Conservation (phyloP, 2,797 vertebrate genomes). For the Microcaecilia unicolor region DNA sequence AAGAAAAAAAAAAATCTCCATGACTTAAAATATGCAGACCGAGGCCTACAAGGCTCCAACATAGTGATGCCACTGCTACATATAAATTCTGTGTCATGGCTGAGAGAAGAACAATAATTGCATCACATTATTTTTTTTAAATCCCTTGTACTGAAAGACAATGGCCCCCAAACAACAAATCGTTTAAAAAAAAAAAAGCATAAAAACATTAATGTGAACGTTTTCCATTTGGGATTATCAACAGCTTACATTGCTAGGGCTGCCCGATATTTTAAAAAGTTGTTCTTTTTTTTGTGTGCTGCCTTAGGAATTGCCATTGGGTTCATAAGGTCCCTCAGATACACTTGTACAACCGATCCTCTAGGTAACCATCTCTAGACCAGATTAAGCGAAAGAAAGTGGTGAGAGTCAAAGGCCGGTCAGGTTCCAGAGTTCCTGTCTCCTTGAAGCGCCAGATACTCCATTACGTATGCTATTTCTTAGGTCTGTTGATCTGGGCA, state of each 20-base stretch:
- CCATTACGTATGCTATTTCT: conserved; percentile 65
- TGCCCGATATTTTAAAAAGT: conserved; percentile 18
- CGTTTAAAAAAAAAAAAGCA: not conserved
- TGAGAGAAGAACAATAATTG: conserved; percentile 12
- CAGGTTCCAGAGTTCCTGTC: conserved; percentile 35
- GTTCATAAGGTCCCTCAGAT: conserved; percentile 43
- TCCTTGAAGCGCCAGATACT: conserved; percentile 49
- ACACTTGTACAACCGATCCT: conserved; percentile 39
- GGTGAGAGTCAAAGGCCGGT: conserved; percentile 44
- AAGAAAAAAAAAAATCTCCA: conserved; percentile 10
- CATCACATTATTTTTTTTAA: not conserved
- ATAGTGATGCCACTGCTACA: conserved; percentile 32
- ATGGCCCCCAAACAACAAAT: not conserved
- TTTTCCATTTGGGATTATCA: conserved; percentile 19
- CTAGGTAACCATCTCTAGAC: conserved; percentile 33
- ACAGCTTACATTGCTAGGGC: conserved; percentile 13
- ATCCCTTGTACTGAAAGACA: not conserved
- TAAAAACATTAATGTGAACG: conserved; percentile 5
- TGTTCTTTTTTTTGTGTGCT: conserved; percentile 45
- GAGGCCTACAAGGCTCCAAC: conserved; percentile 20
- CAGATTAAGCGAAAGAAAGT: conserved; percentile 41
- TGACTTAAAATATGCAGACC: conserved; percentile 28
- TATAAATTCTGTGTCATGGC: conserved; percentile 22
- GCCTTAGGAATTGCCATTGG: conserved; percentile 36
- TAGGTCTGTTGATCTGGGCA: conserved; percentile 91